A percentile compares a stretch with the other conserved stretches of the same genome.
phyloP scores from a whole-genome alignment of 2,113 vertebrate species.

The Varanus komodoensis region DNA sequence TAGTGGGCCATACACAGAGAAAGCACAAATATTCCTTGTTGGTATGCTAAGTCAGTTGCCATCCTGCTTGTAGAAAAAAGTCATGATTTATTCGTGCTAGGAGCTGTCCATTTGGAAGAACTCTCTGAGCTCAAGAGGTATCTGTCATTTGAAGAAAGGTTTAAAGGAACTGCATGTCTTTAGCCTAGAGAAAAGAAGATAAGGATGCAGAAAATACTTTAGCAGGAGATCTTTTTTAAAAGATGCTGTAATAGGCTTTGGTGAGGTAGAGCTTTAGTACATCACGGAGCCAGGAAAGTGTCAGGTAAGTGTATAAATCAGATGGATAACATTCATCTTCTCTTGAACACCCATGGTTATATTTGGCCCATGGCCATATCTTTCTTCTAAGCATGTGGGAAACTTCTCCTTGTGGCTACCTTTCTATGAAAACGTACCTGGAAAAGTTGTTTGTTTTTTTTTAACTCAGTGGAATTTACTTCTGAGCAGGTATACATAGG shows the following conservation, averaged over 20 bases:
- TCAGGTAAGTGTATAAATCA: neutral
- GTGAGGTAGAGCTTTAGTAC: neutral
- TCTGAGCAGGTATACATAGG: neutral
- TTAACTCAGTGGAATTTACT: neutral
- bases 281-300: neutral
- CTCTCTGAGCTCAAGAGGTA: neutral
- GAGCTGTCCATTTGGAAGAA: neutral
- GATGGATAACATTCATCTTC: neutral
- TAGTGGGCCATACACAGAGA: neutral
- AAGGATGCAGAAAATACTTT: neutral
- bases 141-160: neutral
- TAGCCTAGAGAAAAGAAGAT: neutral
- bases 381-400: conserved; percentile 31
- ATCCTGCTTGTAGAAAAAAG: neutral
- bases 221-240: neutral
- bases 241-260: neutral
- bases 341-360: neutral
- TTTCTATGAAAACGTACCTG: neutral
- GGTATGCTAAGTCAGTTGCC: neutral
- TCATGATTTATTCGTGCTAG: neutral
- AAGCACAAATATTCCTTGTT: neutral
- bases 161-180: neutral
- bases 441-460: neutral
- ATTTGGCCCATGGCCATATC: neutral
- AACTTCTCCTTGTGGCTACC: conserved; percentile 10